Conservation (phyloP, 2,888 invertebrate species). For the Baccha elongata region DNA sequence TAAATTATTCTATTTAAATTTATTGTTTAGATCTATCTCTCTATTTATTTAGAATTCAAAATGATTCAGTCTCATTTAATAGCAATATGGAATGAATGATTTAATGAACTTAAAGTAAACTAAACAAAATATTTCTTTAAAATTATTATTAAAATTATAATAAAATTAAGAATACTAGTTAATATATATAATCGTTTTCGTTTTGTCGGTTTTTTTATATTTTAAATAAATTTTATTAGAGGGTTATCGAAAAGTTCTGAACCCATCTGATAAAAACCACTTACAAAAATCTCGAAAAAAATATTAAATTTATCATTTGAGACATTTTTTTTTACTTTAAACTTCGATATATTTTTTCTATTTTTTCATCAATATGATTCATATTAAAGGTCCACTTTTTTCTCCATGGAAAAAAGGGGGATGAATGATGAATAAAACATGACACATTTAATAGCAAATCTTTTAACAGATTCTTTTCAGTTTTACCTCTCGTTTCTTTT, state of each 20-base stretch:
- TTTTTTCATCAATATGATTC: slow-evolving; percentile 44
- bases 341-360: slow-evolving; percentile 21
- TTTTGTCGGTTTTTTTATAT: neutral
- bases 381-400: slow-evolving; percentile 69
- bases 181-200: neutral
- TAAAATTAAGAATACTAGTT: slow-evolving; percentile 7
- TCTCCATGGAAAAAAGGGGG: slow-evolving; percentile 65
- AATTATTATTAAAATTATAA: slow-evolving; percentile 14
- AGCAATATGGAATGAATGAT: slow-evolving; percentile 56
- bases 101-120: slow-evolving; percentile 39
- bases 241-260: neutral
- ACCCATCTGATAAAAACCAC: neutral
- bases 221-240: neutral
- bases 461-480: slow-evolving; percentile 62
- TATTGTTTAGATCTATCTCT: slow-evolving; percentile 6
- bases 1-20: slow-evolving; percentile 41
- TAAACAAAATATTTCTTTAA: neutral
- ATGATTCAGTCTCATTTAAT: slow-evolving; percentile 65
- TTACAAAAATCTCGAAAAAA: too few species aligned
- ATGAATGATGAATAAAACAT: slow-evolving; percentile 74
- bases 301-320: slow-evolving; percentile 13
- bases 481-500: slow-evolving; percentile 15
- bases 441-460: slow-evolving; percentile 69
- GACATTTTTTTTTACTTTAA: slow-evolving; percentile 6
- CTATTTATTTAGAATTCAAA: slow-evolving; percentile 57